A percentile compares a stretch with the other conserved stretches of the same genome.
Evolutionary conservation across 2,797 vertebrate genomes (phyloP).

Genomic region (Poeciliopsis infans): DNA sequence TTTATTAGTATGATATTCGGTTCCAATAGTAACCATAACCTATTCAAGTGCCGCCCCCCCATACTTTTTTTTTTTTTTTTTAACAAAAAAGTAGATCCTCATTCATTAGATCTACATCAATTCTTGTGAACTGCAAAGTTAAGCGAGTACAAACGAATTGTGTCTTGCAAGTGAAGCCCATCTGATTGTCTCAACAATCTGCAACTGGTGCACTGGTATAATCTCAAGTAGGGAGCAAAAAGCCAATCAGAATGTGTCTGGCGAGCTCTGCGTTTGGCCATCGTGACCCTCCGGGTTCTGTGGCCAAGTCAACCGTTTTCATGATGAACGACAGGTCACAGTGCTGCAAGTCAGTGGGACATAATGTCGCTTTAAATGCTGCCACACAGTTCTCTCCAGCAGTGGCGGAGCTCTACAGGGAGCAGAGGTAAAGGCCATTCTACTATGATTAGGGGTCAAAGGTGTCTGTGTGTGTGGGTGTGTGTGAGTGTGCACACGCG

Average conservation of each 20-base stretch:
- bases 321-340: conserved; percentile 77
- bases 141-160: conserved; percentile 16
- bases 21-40: conserved; percentile 31
- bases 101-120: conserved; percentile 47
- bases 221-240: conserved; percentile 44
- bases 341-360: conserved; percentile 74
- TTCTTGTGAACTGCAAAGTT: conserved; percentile 22
- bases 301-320: conserved; percentile 72
- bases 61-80: conserved; percentile 24
- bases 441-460: conserved; percentile 75
- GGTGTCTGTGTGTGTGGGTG: conserved; percentile 36
- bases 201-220: conserved; percentile 34
- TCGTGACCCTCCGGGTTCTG: conserved; percentile 60
- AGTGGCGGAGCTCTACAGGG: conserved; percentile 67
- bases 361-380: conserved; percentile 76
- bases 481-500: conserved; percentile 9
- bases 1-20: conserved; percentile 14
- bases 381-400: conserved; percentile 68
- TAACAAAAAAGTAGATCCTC: conserved; percentile 44
- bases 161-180: conserved; percentile 35
- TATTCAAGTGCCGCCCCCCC: conserved; percentile 28
- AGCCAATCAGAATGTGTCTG: conserved; percentile 60
- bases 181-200: conserved; percentile 66
- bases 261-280: conserved; percentile 57
- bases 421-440: conserved; percentile 76